Evolutionary conservation across 2,888 invertebrate genomes (phyloP).

Genomic region (Anthophora plumipes): DNA sequence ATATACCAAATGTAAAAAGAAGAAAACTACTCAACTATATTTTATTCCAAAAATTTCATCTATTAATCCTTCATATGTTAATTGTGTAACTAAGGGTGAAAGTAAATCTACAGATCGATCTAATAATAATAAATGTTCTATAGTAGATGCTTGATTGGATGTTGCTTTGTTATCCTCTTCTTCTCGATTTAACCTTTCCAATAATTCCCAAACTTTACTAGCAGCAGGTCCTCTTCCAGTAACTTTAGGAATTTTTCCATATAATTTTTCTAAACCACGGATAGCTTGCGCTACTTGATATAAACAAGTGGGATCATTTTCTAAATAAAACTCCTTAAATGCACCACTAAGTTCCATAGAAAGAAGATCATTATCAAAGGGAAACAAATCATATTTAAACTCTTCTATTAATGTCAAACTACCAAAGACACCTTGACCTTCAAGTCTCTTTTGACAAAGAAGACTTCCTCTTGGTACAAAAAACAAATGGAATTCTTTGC

Average conservation of each 20-base stretch:
- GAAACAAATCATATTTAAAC: conserved; percentile 94
- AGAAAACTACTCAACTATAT: conserved; percentile 85
- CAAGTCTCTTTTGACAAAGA: conserved; percentile 93
- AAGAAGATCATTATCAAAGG: conserved; percentile 95
- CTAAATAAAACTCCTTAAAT: conserved; percentile 93
- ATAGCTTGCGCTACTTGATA: conserved; percentile 95
- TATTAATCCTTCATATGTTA: conserved; percentile 98
- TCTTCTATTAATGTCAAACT: conserved; percentile 92
- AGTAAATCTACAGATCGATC: conserved; percentile 97
- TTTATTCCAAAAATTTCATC: conserved; percentile 97
- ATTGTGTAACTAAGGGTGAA: conserved; percentile 96
- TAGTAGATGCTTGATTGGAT: conserved; percentile 86
- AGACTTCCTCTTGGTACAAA: conserved; percentile 95
- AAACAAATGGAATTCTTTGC: conserved; percentile 93
- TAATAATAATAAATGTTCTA: conserved; percentile 95
- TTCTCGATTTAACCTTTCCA: conserved; percentile 90
- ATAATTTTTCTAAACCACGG: conserved; percentile 93
- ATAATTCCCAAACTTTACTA: conserved; percentile 94
- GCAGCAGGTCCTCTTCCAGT: conserved; percentile 96
- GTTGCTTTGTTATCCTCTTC: conserved; percentile 86
- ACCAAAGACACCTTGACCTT: conserved; percentile 92
- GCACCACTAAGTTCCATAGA: conserved; percentile 95
- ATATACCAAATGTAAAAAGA: conserved; percentile 12
- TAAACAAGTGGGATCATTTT: conserved; percentile 95
- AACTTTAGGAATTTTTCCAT: conserved; percentile 95